These are phyloP conservation scores for Drosophila emarginata DNA, from an alignment of 2,888 invertebrate species.

Conservation along the genomic window DNA sequence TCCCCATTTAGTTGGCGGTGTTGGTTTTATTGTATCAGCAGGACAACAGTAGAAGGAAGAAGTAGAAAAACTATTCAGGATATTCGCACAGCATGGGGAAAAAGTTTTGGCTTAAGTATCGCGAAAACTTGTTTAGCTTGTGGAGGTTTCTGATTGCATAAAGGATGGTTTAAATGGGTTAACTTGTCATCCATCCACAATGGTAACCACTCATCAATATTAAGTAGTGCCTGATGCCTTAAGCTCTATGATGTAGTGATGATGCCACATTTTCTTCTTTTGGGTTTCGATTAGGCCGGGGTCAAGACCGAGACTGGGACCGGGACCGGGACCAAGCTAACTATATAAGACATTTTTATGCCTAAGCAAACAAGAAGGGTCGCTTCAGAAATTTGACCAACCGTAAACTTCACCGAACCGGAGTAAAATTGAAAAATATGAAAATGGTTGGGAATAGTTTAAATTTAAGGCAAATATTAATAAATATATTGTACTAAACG, in stretches of 20 bases:
- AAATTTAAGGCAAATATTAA: conserved; percentile 62
- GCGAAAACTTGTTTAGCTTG: not conserved
- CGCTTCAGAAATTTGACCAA: conserved; percentile 31
- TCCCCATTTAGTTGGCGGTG: too few relatives aligned
- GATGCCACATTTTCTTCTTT: not conserved
- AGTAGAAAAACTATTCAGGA: too few relatives aligned
- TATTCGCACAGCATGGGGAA: not conserved
- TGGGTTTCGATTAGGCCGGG: not conserved
- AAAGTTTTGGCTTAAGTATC: not conserved
- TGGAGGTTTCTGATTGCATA: not conserved
- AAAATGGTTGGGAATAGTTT: conserved; percentile 53
- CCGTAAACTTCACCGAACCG: conserved; percentile 48
- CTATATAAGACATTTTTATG: conserved; percentile 51
- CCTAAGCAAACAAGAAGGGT: conserved; percentile 53
- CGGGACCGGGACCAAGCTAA: not conserved
- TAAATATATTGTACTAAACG: conserved; percentile 29
- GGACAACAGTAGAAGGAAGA: not conserved
- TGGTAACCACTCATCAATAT: conserved; percentile 2
- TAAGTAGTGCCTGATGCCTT: conserved; percentile 7
- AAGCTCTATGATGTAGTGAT: not conserved
- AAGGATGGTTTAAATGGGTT: not conserved
- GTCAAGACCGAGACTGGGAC: not conserved
- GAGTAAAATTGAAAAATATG: conserved; percentile 63
- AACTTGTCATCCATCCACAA: not conserved
- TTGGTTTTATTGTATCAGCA: not conserved